Evolutionary conservation across 2,797 vertebrate genomes (phyloP).

Genomic region (Prionace glauca): DNA sequence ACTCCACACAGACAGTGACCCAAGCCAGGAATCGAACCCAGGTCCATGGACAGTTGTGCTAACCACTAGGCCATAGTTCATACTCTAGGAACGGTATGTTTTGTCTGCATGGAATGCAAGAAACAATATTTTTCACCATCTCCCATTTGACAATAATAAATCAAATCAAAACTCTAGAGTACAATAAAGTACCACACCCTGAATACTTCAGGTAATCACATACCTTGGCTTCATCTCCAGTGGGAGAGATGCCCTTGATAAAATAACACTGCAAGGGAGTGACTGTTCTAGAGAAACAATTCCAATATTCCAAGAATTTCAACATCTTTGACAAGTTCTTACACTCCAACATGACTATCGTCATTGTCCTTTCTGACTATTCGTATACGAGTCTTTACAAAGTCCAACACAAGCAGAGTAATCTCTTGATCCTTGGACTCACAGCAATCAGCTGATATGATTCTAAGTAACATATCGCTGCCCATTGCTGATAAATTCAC

Average conservation of each 20-base stretch:
- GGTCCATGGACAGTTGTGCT: too few species aligned
- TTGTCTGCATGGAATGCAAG: too few species aligned
- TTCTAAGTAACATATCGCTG: not conserved
- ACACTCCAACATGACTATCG: not conserved
- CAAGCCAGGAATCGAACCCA: too few species aligned
- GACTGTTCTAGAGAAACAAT: not conserved
- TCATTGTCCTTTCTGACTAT: not conserved
- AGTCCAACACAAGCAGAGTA: too few species aligned
- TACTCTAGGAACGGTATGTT: too few species aligned
- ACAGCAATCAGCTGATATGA: not conserved
- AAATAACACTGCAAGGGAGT: not conserved
- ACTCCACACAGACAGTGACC: too few species aligned
- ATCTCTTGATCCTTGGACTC: not conserved
- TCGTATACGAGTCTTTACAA: too few species aligned
- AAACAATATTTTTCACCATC: too few species aligned
- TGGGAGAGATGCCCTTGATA: not conserved
- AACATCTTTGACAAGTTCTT: not conserved
- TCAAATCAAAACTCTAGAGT: not conserved
- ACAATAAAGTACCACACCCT: not conserved
- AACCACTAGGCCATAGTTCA: too few species aligned
- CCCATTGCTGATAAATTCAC: not conserved
- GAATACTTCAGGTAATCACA: not conserved
- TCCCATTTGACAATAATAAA: too few species aligned
- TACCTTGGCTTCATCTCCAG: not conserved
- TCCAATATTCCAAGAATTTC: not conserved